Conservation (phyloP, 2,113 vertebrate species). For the Pteropus alecto region DNA sequence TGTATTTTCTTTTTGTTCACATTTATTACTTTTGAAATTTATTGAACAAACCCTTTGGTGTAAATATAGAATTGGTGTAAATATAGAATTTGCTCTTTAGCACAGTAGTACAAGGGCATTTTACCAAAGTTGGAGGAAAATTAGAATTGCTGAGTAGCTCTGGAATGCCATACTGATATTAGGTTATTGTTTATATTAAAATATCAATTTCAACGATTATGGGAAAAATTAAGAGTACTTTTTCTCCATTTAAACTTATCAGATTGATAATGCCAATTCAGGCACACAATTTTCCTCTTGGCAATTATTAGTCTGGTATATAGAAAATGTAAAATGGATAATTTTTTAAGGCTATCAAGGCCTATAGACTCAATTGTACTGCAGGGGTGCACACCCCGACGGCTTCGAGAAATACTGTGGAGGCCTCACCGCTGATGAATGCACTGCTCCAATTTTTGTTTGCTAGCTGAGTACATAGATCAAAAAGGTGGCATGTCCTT, state of each 20-base stretch:
- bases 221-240: conserved; percentile 49
- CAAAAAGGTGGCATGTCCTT: background rate
- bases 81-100: background rate
- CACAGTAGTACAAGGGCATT: background rate
- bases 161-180: background rate
- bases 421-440: background rate
- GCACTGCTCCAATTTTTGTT: background rate
- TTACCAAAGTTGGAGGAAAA: background rate
- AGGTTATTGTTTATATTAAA: background rate
- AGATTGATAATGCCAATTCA: background rate
- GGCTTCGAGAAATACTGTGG: background rate
- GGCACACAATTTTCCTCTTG: background rate
- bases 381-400: background rate
- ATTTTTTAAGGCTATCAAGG: conserved; percentile 4
- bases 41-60: background rate
- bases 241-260: conserved; percentile 43
- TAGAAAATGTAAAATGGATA: background rate
- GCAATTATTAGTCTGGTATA: conserved; percentile 30
- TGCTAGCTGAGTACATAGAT: background rate
- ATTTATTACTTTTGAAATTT: background rate
- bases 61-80: background rate
- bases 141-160: background rate
- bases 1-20: background rate
- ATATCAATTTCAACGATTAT: conserved; percentile 23
- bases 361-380: background rate